phyloP scores from a whole-genome alignment of 2,797 vertebrate species.

The Columba guinea region DNA sequence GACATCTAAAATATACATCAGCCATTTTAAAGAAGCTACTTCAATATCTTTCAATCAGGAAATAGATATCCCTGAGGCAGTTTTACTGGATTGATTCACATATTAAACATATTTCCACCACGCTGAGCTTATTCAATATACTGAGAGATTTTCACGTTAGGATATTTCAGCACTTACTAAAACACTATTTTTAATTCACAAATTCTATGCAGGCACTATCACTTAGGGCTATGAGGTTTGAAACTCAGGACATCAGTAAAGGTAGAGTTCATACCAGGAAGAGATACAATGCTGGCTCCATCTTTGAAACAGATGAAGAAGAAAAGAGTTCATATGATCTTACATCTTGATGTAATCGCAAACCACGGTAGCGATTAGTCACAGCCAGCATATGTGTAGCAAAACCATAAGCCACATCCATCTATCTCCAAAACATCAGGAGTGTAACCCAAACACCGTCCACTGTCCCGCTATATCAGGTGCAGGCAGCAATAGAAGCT shows the following conservation, averaged over 20 bases:
- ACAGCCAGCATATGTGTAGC: background rate
- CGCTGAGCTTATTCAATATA: background rate
- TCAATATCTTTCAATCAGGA: background rate
- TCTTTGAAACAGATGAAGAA: background rate
- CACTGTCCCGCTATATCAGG: fast-evolving
- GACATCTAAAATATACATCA: background rate
- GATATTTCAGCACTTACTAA: background rate
- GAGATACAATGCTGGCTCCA: background rate
- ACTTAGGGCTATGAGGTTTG: background rate
- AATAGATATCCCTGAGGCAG: background rate
- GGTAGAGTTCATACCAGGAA: background rate
- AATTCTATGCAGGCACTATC: background rate
- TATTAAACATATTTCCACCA: background rate
- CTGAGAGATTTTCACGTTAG: background rate
- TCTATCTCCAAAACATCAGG: background rate
- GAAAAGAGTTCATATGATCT: background rate
- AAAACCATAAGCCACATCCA: background rate
- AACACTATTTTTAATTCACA: background rate
- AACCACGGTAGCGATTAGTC: background rate
- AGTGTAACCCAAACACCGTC: background rate
- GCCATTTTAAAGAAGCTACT: background rate
- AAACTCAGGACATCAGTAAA: background rate
- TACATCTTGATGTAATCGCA: background rate
- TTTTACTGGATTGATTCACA: background rate
- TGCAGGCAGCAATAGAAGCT: background rate